Base-by-base conservation (phyloP, 1,140 invertebrate genomes). In the Panagrolaimus sp. region DNA sequence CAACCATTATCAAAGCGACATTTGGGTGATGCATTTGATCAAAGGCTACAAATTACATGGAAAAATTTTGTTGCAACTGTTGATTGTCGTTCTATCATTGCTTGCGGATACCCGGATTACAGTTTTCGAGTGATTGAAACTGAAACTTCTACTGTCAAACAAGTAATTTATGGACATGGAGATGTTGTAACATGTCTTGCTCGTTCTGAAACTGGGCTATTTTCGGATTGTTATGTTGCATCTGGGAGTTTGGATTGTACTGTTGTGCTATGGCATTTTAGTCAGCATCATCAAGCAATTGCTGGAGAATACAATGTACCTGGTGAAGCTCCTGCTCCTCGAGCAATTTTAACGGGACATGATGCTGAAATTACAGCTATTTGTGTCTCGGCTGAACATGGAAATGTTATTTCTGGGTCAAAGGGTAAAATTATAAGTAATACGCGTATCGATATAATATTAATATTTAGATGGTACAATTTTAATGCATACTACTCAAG, bases 41-140 rank as follows among this genome's bases (percentile, higher is more conserved):
- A 97, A 84, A 91, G 73, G 68, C 87, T 98, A 23, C 90, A 90
- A 79, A 92, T 96, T 74, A 88, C 90, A 51, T 91, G 90, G 68
- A 93, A 92, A 82, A 96, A 93, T 83, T 98, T 98, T 86, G 91
- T 97, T 9, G 96, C 93, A 13, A 97, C 94, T 0, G 92, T 96
- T 4, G 96, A 98, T 83, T 94, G 92, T 75, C 87, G 91, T 69
- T 97, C 95, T 84, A 88, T 98, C 65, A 91, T 98, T 69, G 94
- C 95, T n/a, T 94, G 93, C 84, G 95, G 95, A 48, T 98, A 98
- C 85, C 98, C 95, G 91, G 96, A 99, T 84, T 98, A 98, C 84
- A 96, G 93, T 84, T 98, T 98, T 85, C 86, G 96, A 27, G 91
- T 98, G 1, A 98, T 97, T 84, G 92, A 91, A 48, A 93, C 94